Percentiles rank a stretch among this genome's conserved stretches.
Conservation (phyloP, 2,113 vertebrate species). For the Phylloscopus trochilus region DNA sequence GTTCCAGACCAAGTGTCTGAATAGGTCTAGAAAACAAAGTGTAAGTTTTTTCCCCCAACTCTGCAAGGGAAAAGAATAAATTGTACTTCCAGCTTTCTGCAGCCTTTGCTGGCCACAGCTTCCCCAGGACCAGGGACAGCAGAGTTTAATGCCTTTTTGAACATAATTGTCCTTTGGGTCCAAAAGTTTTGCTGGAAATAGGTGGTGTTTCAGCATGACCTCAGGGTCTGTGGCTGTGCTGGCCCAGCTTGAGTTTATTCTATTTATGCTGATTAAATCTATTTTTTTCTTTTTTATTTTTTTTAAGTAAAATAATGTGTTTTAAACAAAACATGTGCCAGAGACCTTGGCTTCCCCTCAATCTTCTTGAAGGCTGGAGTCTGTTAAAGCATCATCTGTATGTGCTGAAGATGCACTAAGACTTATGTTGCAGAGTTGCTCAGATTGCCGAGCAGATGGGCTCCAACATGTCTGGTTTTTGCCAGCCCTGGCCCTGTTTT, state of each 20-base stretch:
- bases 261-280: background rate
- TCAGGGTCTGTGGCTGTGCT: background rate
- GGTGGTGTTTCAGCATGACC: background rate
- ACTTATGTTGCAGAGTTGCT: conserved; percentile 52
- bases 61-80: background rate
- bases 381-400: conserved; percentile 61
- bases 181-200: background rate
- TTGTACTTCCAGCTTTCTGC: background rate
- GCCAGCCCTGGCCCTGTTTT: conserved; percentile 66
- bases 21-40: background rate
- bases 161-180: background rate
- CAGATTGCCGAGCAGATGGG: conserved; percentile 67
- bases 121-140: background rate
- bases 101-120: background rate
- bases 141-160: background rate
- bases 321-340: conserved; percentile 61
- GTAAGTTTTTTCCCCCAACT: accelerated
- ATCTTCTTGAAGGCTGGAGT: conserved; percentile 54
- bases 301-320: background rate
- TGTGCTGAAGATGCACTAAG: conserved; percentile 58
- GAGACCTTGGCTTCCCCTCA: conserved; percentile 62
- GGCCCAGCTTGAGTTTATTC: background rate
- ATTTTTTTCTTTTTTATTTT: background rate
- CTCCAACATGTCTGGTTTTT: conserved; percentile 59
- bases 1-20: background rate